Percentiles rank a stretch among this genome's conserved stretches.
phyloP scores from a whole-genome alignment of 2,113 vertebrate genomes.

The Peromyscus californicus region DNA sequence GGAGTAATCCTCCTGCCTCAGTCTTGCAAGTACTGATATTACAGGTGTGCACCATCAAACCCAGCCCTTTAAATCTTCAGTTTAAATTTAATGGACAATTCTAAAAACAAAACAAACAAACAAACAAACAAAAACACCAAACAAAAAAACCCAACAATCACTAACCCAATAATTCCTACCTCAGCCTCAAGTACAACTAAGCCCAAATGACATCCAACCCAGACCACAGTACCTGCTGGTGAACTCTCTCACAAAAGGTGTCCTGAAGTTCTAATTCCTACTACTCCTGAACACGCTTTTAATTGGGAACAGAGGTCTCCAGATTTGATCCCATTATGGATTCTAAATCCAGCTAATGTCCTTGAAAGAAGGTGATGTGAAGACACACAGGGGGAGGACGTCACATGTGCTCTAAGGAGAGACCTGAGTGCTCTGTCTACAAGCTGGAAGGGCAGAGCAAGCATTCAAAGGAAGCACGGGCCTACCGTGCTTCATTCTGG shows the following conservation, averaged over 20 bases:
- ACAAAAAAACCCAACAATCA: neutral
- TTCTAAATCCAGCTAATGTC: neutral
- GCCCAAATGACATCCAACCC: neutral
- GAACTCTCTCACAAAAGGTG: neutral
- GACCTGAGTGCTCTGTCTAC: too few relatives aligned
- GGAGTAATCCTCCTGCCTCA: neutral
- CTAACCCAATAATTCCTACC: neutral
- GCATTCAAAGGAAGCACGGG: neutral
- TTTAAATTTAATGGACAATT: neutral
- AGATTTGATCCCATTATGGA: neutral
- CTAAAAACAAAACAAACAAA: neutral
- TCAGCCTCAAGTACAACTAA: constrained; percentile 31
- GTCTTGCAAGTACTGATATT: neutral
- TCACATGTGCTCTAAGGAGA: neutral
- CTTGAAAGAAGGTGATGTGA: neutral
- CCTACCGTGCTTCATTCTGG: neutral
- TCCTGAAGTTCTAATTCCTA: neutral
- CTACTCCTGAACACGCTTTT: neutral
- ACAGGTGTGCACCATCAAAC: neutral
- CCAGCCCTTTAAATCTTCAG: neutral
- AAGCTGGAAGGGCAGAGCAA: neutral
- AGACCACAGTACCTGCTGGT: neutral
- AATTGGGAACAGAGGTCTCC: constrained; percentile 24
- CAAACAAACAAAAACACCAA: too few relatives aligned
- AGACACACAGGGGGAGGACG: neutral